Base-by-base conservation (phyloP, 2,888 invertebrate genomes). In the Agonum fuliginosum region DNA sequence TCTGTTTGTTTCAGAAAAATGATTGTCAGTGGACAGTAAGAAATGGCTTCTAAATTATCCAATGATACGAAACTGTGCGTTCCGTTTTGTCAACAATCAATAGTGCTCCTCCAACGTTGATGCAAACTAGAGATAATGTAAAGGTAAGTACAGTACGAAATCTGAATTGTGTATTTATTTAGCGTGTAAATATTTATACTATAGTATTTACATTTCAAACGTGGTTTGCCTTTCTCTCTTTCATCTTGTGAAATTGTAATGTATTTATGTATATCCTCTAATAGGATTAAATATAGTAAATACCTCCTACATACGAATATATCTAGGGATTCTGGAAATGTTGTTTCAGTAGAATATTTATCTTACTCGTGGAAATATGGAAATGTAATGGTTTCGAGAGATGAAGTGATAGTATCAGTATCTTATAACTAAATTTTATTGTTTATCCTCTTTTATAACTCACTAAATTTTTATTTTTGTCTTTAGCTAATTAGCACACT, bases 1-100 rank as follows among this genome's bases (percentile, higher is more conserved):
- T 27, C 3, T 30, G 10, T 62, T 62, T 62, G 27, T 62, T 62
- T 2, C 58, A 62, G 58, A 62, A 62, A 54, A 54, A 62, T 62
- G 58, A 30, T 62, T 62, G 17, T 10, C 27, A 62, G 6, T 14
- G 14, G 4, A 14, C 17, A 17, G 8, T 62, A 62, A 37, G 58
- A 27, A 27, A 62, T 62, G 58, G 17, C 12, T 62, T 62, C 14
- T 30, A 14, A 30, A 27, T 27, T 62, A 27, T 30, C 17, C 30
- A 10, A 3, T 12, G 54, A 58, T 58, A 58, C 24, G 54, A 58
- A 4, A 58, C 30, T 30, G 30, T 62, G 3, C 30, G 2, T n/a
- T n/a, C 22, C 24, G 12, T 6, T 2, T 2, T 30, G 58, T 17
- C 14, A 30, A 34, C 10, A 17, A 8, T 62, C 17, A n/a, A 62